Conservation (phyloP, 2,797 vertebrate genomes). For the Triplophysa yarkandensis region DNA sequence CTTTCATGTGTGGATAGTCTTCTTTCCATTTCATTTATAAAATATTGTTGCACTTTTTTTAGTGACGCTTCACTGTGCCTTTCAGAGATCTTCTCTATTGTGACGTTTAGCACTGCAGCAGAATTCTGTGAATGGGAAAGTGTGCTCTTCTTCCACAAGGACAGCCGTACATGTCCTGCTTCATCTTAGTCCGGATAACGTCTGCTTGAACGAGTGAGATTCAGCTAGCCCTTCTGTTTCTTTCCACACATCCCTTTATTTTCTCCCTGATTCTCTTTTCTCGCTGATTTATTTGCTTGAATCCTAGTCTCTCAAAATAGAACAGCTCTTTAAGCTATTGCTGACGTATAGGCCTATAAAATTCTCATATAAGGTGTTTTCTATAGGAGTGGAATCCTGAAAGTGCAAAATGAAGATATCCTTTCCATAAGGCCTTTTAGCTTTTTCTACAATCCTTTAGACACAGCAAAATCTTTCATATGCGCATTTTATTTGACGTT, state of each 20-base stretch:
- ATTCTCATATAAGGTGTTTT: constrained; percentile 24
- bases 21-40: too few species aligned
- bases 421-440: neutral
- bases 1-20: too few species aligned
- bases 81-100: constrained; percentile 1
- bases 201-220: constrained; percentile 23
- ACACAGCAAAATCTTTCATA: neutral
- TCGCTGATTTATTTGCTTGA: constrained; percentile 6
- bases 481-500: neutral
- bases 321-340: constrained; percentile 25
- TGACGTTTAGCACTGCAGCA: constrained; percentile 4
- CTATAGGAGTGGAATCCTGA: constrained; percentile 15
- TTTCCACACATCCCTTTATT: neutral
- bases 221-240: neutral
- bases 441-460: constrained; percentile 2
- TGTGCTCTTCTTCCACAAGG: constrained; percentile 20
- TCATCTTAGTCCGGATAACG: constrained; percentile 3
- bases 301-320: constrained; percentile 25
- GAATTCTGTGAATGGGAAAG: constrained; percentile 15
- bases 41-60: neutral
- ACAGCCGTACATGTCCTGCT: neutral
- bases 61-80: neutral
- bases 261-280: neutral
- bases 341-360: constrained; percentile 15
- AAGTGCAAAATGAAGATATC: neutral